Conservation (phyloP, 1,140 invertebrate species). For the Sinella curviseta region DNA sequence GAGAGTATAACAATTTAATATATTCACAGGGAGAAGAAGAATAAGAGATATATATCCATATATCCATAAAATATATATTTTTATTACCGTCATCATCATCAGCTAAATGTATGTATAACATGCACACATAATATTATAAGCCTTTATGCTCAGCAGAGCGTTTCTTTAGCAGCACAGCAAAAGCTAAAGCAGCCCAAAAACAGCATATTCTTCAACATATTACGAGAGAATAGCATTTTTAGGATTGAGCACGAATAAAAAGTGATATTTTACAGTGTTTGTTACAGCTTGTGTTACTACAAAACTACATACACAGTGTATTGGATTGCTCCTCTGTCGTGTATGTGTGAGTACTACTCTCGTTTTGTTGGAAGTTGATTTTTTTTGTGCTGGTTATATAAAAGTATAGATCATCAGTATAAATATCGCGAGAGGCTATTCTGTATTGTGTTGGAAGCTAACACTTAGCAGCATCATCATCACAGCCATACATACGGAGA, state of each 20-base stretch:
- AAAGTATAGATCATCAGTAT: slow-evolving; percentile 2
- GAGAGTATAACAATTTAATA: too few relatives aligned
- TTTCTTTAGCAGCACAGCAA: neutral
- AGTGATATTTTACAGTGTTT: neutral
- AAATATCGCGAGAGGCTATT: neutral
- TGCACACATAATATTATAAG: neutral
- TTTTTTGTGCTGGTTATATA: neutral
- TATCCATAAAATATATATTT: too few relatives aligned
- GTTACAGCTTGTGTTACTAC: too few relatives aligned
- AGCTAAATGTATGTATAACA: neutral
- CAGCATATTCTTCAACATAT: too few relatives aligned
- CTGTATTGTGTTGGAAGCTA: neutral
- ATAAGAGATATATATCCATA: too few relatives aligned
- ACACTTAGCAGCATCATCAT: neutral
- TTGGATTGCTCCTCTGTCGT: neutral
- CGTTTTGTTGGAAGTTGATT: too few relatives aligned
- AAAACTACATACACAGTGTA: neutral
- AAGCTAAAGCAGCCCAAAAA: neutral
- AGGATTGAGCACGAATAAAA: neutral
- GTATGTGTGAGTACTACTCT: neutral
- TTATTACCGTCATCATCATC: too few relatives aligned
- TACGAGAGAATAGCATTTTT: too few relatives aligned
- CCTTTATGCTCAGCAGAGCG: neutral
- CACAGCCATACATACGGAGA: too few relatives aligned
- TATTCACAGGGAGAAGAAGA: too few relatives aligned